Conservation (phyloP, 2,888 invertebrate species). For the Boloria selene region DNA sequence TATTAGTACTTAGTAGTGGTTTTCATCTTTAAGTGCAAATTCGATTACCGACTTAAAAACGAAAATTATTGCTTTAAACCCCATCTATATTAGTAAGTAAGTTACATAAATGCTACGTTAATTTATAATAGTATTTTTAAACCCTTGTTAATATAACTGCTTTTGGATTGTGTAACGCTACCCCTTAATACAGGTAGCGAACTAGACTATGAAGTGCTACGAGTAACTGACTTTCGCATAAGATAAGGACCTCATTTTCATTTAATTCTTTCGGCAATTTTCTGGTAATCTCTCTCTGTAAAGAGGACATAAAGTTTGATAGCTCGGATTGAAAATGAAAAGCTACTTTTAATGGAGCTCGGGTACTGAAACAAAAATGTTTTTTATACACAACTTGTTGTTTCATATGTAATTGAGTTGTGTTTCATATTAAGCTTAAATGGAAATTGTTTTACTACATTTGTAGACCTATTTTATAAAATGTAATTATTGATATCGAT, state of each 20-base stretch:
- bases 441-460: too few species aligned
- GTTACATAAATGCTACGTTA: not conserved
- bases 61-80: too few species aligned
- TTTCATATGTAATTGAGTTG: too few species aligned
- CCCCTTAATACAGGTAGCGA: slow-evolving; percentile 14
- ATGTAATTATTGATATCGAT: too few species aligned
- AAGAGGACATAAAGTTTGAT: slow-evolving; percentile 2
- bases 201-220: slow-evolving; percentile 7
- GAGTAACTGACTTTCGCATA: slow-evolving; percentile 13
- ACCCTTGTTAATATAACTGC: slow-evolving; percentile 8
- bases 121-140: not conserved
- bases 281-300: slow-evolving; percentile 5
- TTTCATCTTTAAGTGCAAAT: too few species aligned
- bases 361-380: too few species aligned
- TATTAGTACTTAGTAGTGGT: too few species aligned
- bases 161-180: slow-evolving; percentile 1
- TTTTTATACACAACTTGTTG: too few species aligned
- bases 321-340: slow-evolving; percentile 6
- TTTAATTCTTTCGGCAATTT: slow-evolving; percentile 20
- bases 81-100: not conserved
- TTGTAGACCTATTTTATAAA: too few species aligned
- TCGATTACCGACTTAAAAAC: too few species aligned
- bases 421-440: too few species aligned
- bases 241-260: slow-evolving; percentile 25
- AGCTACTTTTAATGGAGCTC: not conserved